Conservation (phyloP, 1,140 invertebrate species). For the Drosophila santomea region DNA sequence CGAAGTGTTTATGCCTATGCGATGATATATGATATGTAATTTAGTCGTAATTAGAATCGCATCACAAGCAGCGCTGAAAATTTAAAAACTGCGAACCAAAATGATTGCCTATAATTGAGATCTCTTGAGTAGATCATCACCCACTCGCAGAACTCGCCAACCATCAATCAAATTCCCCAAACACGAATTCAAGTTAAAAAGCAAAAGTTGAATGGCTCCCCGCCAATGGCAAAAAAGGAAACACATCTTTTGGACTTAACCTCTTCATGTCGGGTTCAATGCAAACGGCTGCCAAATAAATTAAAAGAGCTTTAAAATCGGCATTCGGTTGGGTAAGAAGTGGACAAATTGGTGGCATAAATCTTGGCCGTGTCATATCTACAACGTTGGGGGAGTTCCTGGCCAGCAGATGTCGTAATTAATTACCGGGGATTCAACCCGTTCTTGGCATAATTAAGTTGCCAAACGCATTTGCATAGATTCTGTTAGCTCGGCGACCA, state of each 20-base stretch:
- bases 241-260: slow-evolving; percentile 67
- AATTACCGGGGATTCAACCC: slow-evolving; percentile 48
- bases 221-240: slow-evolving; percentile 26
- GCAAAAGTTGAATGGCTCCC: slow-evolving; percentile 66
- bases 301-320: slow-evolving; percentile 35
- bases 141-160: slow-evolving; percentile 14
- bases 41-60: slow-evolving; percentile 42
- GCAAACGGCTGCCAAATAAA: slow-evolving; percentile 67
- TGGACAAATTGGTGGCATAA: slow-evolving; percentile 73
- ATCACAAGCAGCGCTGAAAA: slow-evolving; percentile 16
- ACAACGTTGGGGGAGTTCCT: slow-evolving; percentile 28
- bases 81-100: slow-evolving; percentile 8
- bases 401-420: slow-evolving; percentile 40
- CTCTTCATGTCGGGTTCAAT: slow-evolving; percentile 72
- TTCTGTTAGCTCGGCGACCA: slow-evolving; percentile 20
- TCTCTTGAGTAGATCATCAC: slow-evolving; percentile 55
- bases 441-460: slow-evolving; percentile 70
- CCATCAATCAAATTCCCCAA: slow-evolving; percentile 52
- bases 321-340: slow-evolving; percentile 47
- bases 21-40: slow-evolving; percentile 53
- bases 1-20: slow-evolving; percentile 21
- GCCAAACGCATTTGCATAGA: slow-evolving; percentile 56
- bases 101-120: slow-evolving; percentile 63
- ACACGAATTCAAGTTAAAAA: slow-evolving; percentile 52
- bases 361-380: slow-evolving; percentile 39